Evolutionary conservation across 2,888 invertebrate species (phyloP), one percentile per base, ranked within the genome.

Genomic region (Parasteatoda lunata): DNA sequence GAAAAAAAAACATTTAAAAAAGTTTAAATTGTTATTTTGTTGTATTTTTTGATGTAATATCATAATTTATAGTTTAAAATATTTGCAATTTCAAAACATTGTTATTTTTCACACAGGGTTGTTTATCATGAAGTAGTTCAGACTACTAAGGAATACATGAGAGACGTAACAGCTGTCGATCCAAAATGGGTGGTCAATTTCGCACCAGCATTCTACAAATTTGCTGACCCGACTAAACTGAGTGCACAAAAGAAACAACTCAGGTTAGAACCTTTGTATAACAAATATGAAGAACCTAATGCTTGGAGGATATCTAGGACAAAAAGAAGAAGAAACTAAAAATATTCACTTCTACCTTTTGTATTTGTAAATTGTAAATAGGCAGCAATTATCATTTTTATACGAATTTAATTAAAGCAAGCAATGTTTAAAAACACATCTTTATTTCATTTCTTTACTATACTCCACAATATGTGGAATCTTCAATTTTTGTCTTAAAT

Each of bases 211-310:
- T 99, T 99, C 94, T 99, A 99, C 94, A 97, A 97, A 92, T 98
- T 99, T 93, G 97, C 97, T 6, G 99, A 99, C 93, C 98, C 98
- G 3, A 99, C 99, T 0, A 99, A 98, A 92, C 94, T 99, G 59
- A 98, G 98, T 92, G 98, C 98, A 91, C 98, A 98, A 93, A 99
- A 99, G 94, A 98, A 98, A 93, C 98, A 98, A 93, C 98, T 99
- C 93, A 94, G 98, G 89, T 94, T 99, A 89, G 99, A 99, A 91
- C 99, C 99, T 0, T 93, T 99, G 4, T 98, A 97, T 92, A 99
- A 99, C 92, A 99, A 99, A 93, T 99, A 98, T 91, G 99, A 99
- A 92, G 99, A 99, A 92, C 97, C 98, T 0, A 99, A 99, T 92
- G 97, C 98, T 0, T 99, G 99, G 99, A 95, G 99, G 92, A 99